These are phyloP conservation scores for Scylla paramamosain DNA, from an alignment of 1,140 invertebrate species.

Conservation along the genomic window DNA sequence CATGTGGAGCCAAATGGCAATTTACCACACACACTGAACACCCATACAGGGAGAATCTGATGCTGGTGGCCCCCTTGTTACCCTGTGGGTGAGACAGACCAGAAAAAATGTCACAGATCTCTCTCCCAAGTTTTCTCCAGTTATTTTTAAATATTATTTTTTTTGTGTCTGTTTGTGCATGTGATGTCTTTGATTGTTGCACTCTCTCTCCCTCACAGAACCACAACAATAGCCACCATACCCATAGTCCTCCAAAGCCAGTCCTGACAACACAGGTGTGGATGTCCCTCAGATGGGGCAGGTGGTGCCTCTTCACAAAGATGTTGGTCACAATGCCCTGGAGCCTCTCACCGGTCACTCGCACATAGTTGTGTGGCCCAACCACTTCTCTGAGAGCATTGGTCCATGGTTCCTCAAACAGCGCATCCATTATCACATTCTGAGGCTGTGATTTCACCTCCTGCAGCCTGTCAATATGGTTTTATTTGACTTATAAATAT, in stretches of 20 bases:
- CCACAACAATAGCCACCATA: slow-evolving; percentile 79
- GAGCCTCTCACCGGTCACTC: slow-evolving; percentile 87
- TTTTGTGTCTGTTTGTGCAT: too few relatives aligned
- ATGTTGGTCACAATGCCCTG: slow-evolving; percentile 89
- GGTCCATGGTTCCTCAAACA: slow-evolving; percentile 93
- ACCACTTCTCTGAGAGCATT: slow-evolving; percentile 85
- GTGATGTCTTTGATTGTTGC: too few relatives aligned
- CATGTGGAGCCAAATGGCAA: slow-evolving; percentile 93
- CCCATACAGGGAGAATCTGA: slow-evolving; percentile 92
- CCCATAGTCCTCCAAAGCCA: slow-evolving; percentile 93
- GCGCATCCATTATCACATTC: slow-evolving; percentile 88
- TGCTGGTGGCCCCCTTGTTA: slow-evolving; percentile 95
- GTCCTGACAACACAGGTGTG: slow-evolving; percentile 92
- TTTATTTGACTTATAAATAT: neutral
- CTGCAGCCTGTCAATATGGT: slow-evolving; percentile 85
- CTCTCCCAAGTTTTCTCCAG: too few relatives aligned
- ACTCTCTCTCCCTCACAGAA: too few relatives aligned
- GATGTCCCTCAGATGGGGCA: slow-evolving; percentile 89
- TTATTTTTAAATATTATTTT: too few relatives aligned
- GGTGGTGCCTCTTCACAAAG: slow-evolving; percentile 88
- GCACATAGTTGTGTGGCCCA: slow-evolving; percentile 87
- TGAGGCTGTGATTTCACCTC: slow-evolving; percentile 94
- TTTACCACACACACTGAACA: slow-evolving; percentile 93
- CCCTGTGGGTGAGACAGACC: slow-evolving; percentile 85
- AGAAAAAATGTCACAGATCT: too few relatives aligned